These are phyloP conservation scores for Varanus salvator DNA, from an alignment of 2,113 vertebrate species.

Conservation along the genomic window DNA sequence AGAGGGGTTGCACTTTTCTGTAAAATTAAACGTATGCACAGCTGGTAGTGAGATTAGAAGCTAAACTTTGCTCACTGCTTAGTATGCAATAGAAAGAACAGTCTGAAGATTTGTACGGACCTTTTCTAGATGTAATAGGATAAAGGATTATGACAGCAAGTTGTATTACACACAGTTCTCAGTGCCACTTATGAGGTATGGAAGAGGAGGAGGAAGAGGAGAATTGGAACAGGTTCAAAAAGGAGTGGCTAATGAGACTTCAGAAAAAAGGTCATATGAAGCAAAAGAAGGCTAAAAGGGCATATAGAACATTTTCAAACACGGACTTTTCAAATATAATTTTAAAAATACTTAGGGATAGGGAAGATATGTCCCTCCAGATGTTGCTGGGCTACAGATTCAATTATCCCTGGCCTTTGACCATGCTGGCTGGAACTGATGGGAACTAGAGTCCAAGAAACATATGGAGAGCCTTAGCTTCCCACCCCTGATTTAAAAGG, in stretches of 20 bases:
- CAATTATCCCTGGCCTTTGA: background rate
- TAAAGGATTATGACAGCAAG: slow-evolving; percentile 3
- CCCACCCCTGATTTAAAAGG: background rate
- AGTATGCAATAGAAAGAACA: background rate
- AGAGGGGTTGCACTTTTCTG: background rate
- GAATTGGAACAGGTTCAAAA: background rate
- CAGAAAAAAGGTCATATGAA: background rate
- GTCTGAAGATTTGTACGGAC: background rate
- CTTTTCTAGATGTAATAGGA: background rate
- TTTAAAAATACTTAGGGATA: background rate
- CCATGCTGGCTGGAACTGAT: background rate
- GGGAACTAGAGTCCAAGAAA: background rate
- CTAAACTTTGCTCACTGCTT: background rate
- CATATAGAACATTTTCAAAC: background rate
- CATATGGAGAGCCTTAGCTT: background rate
- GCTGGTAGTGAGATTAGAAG: background rate
- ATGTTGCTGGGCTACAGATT: background rate
- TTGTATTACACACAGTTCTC: background rate
- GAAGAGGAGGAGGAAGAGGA: background rate
- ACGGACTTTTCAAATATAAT: background rate
- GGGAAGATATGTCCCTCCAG: background rate
- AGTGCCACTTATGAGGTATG: background rate
- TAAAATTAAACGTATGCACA: slow-evolving; percentile 13
- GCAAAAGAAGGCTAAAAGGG: background rate
- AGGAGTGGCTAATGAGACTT: background rate